Percentiles rank a stretch among this genome's conserved stretches.
phyloP scores from a whole-genome alignment of 2,113 vertebrate genomes.

The Vireo altiloquus region DNA sequence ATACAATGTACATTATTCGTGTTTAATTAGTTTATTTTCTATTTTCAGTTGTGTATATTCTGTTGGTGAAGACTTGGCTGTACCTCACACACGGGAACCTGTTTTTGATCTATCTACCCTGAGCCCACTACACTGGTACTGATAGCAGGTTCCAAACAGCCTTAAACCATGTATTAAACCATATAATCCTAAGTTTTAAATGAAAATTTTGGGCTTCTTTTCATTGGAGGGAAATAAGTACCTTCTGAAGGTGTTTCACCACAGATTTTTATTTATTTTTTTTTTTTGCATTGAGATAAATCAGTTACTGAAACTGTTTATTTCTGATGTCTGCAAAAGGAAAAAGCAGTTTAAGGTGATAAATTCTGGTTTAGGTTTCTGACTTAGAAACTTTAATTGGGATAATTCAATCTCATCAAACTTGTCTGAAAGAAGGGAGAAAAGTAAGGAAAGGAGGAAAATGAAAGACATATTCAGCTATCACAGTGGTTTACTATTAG shows the following conservation, averaged over 20 bases:
- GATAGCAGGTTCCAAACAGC: background rate
- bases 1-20: rapidly evolving
- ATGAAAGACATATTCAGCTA: background rate
- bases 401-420: background rate
- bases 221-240: background rate
- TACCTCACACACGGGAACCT: rapidly evolving
- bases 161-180: background rate
- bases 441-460: background rate
- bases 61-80: background rate
- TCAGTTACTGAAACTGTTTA: background rate
- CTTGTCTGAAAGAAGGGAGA: background rate
- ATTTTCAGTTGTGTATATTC: background rate
- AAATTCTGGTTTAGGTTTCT: background rate
- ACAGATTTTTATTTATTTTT: background rate
- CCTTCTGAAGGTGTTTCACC: background rate
- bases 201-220: background rate
- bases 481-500: background rate
- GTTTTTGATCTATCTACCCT: background rate
- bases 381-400: background rate
- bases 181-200: background rate
- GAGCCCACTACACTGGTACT: background rate
- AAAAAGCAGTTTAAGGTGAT: background rate
- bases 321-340: background rate
- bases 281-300: background rate
- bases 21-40: background rate